These are phyloP conservation scores for Caenorhabditis sp. DNA, from an alignment of 2,888 invertebrate genomes.

Conservation along the genomic window DNA sequence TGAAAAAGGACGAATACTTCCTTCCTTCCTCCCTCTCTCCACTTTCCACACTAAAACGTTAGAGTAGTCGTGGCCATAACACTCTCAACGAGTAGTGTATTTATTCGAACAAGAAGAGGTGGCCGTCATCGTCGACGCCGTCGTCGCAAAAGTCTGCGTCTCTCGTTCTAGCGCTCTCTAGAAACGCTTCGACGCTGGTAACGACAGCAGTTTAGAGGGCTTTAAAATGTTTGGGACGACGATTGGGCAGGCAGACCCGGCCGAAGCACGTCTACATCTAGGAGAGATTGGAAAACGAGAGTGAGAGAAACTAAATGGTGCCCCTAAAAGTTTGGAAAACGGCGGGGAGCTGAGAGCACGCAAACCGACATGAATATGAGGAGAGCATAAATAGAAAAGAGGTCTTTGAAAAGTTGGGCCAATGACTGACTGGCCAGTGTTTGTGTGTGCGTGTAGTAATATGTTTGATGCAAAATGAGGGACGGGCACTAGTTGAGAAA, in stretches of 20 bases:
- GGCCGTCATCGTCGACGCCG: constrained; percentile 26
- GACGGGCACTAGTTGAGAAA: constrained; percentile 15
- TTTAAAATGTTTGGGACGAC: constrained; percentile 50
- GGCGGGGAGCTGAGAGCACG: neutral
- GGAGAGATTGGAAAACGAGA: neutral
- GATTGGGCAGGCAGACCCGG: neutral
- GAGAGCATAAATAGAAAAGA: constrained; percentile 27
- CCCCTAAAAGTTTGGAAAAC: constrained; percentile 32
- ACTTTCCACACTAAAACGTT: constrained; percentile 42
- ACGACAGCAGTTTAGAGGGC: constrained; percentile 53
- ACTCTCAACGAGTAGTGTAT: constrained; percentile 47
- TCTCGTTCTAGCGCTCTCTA: constrained; percentile 7
- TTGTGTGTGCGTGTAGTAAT: neutral
- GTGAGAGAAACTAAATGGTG: constrained; percentile 22
- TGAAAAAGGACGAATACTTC: neutral
- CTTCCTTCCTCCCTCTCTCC: neutral
- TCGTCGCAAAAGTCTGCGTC: constrained; percentile 28
- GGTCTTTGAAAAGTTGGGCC: constrained; percentile 12
- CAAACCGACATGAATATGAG: constrained; percentile 29
- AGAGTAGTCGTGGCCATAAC: constrained; percentile 39
- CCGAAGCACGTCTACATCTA: neutral
- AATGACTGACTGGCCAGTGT: neutral
- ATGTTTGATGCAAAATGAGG: neutral
- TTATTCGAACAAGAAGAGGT: constrained; percentile 48
- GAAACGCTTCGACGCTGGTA: constrained; percentile 22